These are phyloP conservation scores for Spialia ferax DNA, from an alignment of 2,888 invertebrate species.

Conservation along the genomic window DNA sequence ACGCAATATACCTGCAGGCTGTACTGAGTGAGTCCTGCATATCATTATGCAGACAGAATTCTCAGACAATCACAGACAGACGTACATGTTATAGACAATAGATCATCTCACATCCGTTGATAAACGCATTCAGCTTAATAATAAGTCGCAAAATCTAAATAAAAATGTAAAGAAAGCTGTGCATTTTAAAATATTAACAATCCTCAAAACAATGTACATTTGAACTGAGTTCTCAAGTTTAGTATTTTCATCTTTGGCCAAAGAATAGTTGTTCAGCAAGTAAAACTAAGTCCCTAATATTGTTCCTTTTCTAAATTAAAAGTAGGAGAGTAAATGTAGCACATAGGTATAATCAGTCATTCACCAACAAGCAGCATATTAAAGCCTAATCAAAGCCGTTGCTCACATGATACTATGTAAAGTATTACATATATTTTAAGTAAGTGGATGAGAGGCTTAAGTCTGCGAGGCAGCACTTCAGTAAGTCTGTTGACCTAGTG, in stretches of 20 bases:
- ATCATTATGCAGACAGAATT: slow-evolving; percentile 63
- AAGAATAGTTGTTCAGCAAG: too few species aligned
- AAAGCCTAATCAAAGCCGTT: slow-evolving; percentile 5
- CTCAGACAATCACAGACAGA: slow-evolving; percentile 64
- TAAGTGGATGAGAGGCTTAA: slow-evolving; percentile 75
- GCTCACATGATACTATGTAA: slow-evolving; percentile 18
- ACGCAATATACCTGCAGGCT: too few species aligned
- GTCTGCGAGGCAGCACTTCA: slow-evolving; percentile 70
- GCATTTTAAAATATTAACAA: slow-evolving; percentile 30
- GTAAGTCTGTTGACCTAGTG: slow-evolving; percentile 80
- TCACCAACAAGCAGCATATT: neutral
- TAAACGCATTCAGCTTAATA: slow-evolving; percentile 69
- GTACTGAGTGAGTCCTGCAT: neutral
- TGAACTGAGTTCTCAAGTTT: neutral
- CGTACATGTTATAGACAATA: slow-evolving; percentile 68
- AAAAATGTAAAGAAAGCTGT: slow-evolving; percentile 36
- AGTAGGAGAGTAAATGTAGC: too few species aligned
- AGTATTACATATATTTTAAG: slow-evolving; percentile 55
- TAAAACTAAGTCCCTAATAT: too few species aligned
- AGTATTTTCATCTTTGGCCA: too few species aligned
- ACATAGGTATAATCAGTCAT: too few species aligned
- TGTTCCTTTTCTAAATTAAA: too few species aligned
- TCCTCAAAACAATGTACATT: neutral
- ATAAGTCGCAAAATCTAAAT: slow-evolving; percentile 55
- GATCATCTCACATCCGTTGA: slow-evolving; percentile 74